A percentile compares a stretch with the other conserved stretches of the same genome.
These are phyloP conservation scores for Acipenser ruthenus DNA, from an alignment of 2,797 vertebrate species.

Conservation along the genomic window DNA sequence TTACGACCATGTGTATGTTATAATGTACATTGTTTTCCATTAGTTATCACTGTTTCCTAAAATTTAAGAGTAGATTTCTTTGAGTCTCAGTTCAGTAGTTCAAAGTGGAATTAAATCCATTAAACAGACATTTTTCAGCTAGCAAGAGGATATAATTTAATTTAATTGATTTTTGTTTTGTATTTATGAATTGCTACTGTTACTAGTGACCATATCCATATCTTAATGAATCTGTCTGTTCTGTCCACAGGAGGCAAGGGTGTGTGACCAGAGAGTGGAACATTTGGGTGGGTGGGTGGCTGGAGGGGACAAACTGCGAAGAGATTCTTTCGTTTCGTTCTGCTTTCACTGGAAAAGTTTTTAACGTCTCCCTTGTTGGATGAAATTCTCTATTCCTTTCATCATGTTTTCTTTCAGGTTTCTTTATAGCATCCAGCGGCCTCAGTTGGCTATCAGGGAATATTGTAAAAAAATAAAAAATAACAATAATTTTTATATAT, in stretches of 20 bases:
- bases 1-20: constrained; percentile 17
- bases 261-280: constrained; percentile 61
- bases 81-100: too few relatives aligned
- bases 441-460: constrained; percentile 77
- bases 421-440: constrained; percentile 85
- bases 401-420: constrained; percentile 60
- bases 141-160: too few relatives aligned
- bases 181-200: too few relatives aligned
- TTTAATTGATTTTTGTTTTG: too few relatives aligned
- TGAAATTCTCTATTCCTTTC: constrained; percentile 37
- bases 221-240: background rate
- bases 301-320: constrained; percentile 48
- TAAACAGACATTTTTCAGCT: too few relatives aligned
- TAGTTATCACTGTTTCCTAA: too few relatives aligned
- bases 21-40: too few relatives aligned
- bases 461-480: too few relatives aligned
- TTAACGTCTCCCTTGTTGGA: constrained; percentile 71
- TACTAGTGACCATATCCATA: too few relatives aligned
- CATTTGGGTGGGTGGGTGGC: constrained; percentile 46
- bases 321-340: constrained; percentile 49
- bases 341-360: constrained; percentile 74
- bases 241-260: constrained; percentile 45
- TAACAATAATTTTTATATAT: too few relatives aligned
- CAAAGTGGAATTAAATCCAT: too few relatives aligned
- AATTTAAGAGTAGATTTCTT: too few relatives aligned